Conservation (phyloP, 2,797 vertebrate species). For the Streptopelia turtur region DNA sequence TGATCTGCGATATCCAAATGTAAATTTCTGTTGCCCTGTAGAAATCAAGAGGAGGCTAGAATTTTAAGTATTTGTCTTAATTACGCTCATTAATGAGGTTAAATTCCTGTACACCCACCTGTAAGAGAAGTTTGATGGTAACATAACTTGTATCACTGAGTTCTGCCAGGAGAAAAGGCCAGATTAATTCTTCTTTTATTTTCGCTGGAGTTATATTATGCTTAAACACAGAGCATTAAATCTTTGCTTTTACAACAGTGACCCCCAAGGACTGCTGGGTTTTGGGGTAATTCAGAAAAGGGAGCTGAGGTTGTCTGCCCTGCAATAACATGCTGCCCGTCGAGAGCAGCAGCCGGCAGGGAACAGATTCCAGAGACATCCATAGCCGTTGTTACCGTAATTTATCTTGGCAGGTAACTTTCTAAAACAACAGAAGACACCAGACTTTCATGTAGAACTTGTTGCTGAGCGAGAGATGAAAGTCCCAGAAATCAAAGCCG, state of each 20-base stretch:
- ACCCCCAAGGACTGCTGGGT: background rate
- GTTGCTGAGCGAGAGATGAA: background rate
- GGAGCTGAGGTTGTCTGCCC: background rate
- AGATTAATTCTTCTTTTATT: background rate
- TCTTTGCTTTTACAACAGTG: background rate
- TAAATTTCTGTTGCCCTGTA: background rate
- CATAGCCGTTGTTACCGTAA: accelerated
- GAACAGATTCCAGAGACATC: background rate
- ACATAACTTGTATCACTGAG: background rate
- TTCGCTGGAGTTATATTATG: accelerated
- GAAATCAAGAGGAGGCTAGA: background rate
- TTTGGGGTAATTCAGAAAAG: background rate
- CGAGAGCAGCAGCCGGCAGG: background rate
- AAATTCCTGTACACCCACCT: background rate
- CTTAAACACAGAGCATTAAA: accelerated
- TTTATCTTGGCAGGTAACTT: background rate
- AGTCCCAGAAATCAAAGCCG: background rate
- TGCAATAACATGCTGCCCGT: accelerated
- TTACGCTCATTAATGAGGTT: background rate
- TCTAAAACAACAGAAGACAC: background rate
- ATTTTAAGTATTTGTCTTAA: background rate
- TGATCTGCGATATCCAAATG: background rate
- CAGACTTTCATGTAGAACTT: background rate
- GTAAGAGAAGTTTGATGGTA: background rate
- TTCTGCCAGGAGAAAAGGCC: background rate